Conservation (phyloP, 2,797 vertebrate species). For the Gymnothorax reevesii region DNA sequence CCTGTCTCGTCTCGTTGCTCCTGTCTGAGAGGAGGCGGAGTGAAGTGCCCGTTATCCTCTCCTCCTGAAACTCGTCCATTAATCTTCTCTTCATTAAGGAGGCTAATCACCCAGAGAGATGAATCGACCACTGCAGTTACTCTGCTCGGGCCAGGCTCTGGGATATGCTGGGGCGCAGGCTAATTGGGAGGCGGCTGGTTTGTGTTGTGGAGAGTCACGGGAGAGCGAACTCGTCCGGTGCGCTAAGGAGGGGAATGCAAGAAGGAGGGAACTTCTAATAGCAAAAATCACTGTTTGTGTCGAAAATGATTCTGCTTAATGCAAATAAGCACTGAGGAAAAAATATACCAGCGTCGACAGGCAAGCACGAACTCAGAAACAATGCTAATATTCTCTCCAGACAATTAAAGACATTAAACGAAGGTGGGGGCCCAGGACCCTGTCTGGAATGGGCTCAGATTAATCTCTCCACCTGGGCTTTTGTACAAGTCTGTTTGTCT, state of each 20-base stretch:
- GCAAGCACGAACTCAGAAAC: not conserved
- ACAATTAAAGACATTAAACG: not conserved
- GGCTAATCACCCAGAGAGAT: conserved; percentile 28
- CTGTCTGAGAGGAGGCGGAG: not conserved
- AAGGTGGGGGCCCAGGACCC: not conserved
- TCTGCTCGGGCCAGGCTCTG: not conserved
- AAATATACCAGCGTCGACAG: not conserved
- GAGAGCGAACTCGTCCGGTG: not conserved
- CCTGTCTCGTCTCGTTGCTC: not conserved
- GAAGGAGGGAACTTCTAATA: not conserved
- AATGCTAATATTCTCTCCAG: not conserved
- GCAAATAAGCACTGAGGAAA: not conserved
- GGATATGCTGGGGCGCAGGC: not conserved
- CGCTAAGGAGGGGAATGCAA: too few species aligned
- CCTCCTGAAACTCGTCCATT: not conserved
- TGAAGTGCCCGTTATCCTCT: conserved; percentile 4
- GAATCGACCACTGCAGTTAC: conserved; percentile 7
- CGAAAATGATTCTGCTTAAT: not conserved
- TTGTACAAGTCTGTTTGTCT: not conserved
- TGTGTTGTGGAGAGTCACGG: not conserved
- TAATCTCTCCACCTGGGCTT: not conserved
- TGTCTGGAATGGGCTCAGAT: not conserved
- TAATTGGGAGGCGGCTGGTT: conserved; percentile 1
- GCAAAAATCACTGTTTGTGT: not conserved
- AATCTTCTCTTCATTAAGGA: conserved; percentile 21